phyloP scores from a whole-genome alignment of 2,888 invertebrate genomes.

The Rapana venosa region DNA sequence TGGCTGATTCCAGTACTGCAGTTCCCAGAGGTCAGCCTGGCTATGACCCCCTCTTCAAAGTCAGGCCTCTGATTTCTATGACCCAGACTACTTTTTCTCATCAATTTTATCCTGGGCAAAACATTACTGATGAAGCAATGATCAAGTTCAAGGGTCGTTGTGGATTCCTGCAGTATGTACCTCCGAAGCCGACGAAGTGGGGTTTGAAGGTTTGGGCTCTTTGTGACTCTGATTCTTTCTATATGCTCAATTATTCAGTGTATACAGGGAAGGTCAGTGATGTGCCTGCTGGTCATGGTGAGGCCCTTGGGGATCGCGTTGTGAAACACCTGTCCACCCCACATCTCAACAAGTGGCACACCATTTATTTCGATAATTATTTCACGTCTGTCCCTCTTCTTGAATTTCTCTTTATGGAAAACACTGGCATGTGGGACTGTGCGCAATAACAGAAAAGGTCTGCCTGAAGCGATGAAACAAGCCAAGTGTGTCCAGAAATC shows the following conservation, averaged over 20 bases:
- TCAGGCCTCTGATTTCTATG: neutral
- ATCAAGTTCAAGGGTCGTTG: conserved; percentile 22
- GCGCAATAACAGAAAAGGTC: conserved; percentile 1
- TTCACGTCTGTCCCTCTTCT: neutral
- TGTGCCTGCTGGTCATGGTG: neutral
- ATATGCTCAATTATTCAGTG: conserved; percentile 11
- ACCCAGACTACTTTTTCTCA: neutral
- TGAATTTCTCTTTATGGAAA: neutral
- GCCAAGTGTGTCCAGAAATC: conserved; percentile 28
- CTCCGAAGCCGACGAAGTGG: neutral
- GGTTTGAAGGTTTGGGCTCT: neutral
- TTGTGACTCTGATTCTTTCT: neutral
- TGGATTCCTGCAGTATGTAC: conserved; percentile 5
- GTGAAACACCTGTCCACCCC: conserved; percentile 1
- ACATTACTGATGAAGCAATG: conserved; percentile 10
- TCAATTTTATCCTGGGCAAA: conserved; percentile 6
- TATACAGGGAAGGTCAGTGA: conserved; percentile 20
- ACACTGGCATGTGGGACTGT: neutral
- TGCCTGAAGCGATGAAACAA: conserved; percentile 21
- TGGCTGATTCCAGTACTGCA: neutral
- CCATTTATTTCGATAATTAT: neutral
- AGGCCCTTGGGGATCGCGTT: neutral
- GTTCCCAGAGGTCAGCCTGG: conserved; percentile 11
- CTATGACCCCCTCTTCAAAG: neutral
- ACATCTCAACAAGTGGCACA: conserved; percentile 8